A percentile compares a stretch with the other conserved stretches of the same genome.
Evolutionary conservation across 2,888 invertebrate genomes (phyloP).

Genomic region (Dyspetes luteomarginatus): DNA sequence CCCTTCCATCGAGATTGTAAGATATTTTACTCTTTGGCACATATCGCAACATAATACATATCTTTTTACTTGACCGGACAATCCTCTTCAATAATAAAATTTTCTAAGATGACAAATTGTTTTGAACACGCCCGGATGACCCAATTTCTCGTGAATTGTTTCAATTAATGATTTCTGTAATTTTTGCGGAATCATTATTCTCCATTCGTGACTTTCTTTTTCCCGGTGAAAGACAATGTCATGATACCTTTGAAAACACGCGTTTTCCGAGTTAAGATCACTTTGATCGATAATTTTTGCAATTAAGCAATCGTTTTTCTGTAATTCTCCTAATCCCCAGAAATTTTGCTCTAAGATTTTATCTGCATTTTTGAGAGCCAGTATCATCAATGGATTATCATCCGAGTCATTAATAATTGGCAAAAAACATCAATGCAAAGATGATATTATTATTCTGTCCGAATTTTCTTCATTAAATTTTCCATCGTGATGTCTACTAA

Average conservation of each 20-base stretch:
- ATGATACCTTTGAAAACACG: background rate
- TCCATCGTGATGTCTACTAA: conserved; percentile 5
- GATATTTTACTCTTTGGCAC: conserved; percentile 57
- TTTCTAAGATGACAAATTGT: background rate
- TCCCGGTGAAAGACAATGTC: background rate
- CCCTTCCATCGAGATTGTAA: conserved; percentile 49
- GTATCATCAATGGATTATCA: background rate
- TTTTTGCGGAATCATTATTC: background rate
- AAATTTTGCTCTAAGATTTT: background rate
- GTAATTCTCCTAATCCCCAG: conserved; percentile 16
- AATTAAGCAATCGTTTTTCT: conserved; percentile 27
- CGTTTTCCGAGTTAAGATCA: background rate
- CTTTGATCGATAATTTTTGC: background rate
- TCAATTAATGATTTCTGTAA: background rate
- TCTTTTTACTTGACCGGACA: background rate
- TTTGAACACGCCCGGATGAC: conserved; percentile 12
- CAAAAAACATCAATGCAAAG: background rate
- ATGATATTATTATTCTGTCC: background rate
- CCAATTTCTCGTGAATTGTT: background rate
- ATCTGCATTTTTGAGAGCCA: background rate
- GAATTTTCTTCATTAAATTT: background rate
- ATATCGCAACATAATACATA: background rate
- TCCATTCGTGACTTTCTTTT: background rate
- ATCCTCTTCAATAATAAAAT: conserved; percentile 19
- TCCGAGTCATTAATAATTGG: too few species aligned